Percentiles rank a stretch among this genome's conserved stretches.
Evolutionary conservation across 2,797 vertebrate genomes (phyloP).

Genomic region (Spinus olivaceus): DNA sequence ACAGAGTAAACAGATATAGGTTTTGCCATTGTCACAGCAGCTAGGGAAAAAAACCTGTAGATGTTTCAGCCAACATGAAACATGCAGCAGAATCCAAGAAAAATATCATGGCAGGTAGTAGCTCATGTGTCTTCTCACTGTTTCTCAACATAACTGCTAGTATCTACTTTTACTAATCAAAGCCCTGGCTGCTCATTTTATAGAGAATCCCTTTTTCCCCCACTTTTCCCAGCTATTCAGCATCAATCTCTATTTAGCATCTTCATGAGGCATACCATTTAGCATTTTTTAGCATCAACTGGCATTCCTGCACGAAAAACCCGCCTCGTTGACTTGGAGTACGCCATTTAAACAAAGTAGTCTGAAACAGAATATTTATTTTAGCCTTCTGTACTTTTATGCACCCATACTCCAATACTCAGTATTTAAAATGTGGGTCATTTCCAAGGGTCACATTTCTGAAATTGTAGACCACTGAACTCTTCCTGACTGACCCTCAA

Average conservation of each 20-base stretch:
- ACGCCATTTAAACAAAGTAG: neutral
- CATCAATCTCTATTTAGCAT: neutral
- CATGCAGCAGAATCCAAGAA: neutral
- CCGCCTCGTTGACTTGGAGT: rapidly evolving
- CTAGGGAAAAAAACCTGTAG: neutral
- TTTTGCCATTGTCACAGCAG: neutral
- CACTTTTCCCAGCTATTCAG: neutral
- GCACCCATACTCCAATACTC: neutral
- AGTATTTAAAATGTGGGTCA: neutral
- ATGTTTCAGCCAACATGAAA: neutral
- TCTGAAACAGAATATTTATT: neutral
- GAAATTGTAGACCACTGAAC: neutral
- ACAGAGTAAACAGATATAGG: neutral
- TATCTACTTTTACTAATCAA: neutral
- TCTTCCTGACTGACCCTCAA: neutral
- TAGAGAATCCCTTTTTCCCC: neutral
- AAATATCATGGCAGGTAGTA: neutral
- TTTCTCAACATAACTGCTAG: neutral
- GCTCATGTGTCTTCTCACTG: neutral
- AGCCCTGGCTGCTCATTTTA: neutral
- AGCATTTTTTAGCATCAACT: neutral
- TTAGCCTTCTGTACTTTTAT: neutral
- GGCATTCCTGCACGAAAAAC: neutral
- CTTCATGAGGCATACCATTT: neutral
- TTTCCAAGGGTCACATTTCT: neutral